Conservation (phyloP, 2,888 invertebrate genomes). For the Drosophila meridionalis region DNA sequence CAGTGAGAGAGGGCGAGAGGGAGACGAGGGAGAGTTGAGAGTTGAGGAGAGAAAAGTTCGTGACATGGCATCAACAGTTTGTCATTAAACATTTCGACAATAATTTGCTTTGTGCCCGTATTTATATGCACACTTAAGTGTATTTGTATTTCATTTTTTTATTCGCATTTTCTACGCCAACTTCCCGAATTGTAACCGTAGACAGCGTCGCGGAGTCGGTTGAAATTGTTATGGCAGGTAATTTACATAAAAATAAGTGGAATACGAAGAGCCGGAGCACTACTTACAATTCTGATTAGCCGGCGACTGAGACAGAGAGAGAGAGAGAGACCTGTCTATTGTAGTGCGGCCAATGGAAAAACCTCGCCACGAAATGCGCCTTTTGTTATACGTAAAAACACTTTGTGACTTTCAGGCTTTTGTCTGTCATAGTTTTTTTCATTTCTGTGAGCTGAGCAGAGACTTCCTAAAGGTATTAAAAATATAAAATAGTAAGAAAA, state of each 20-base stretch:
- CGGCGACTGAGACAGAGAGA: constrained; percentile 1
- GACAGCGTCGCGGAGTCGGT: constrained; percentile 31
- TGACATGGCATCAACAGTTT: constrained; percentile 85
- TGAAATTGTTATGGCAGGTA: constrained; percentile 76
- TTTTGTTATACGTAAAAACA: constrained; percentile 67
- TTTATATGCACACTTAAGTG: constrained; percentile 47
- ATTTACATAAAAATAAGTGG: constrained; percentile 77
- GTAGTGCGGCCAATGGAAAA: constrained; percentile 49
- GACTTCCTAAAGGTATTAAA: constrained; percentile 83
- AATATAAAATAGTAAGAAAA: constrained; percentile 38
- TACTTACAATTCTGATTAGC: constrained; percentile 79
- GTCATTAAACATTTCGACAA: constrained; percentile 85
- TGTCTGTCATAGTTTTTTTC: constrained; percentile 30
- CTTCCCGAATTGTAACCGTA: constrained; percentile 72
- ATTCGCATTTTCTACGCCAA: constrained; percentile 46
- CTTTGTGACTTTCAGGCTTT: constrained; percentile 58
- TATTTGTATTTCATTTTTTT: constrained; percentile 37
- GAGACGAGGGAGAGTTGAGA: background rate
- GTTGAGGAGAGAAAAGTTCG: constrained; percentile 71
- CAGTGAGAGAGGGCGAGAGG: too few species aligned
- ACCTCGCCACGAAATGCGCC: constrained; percentile 64
- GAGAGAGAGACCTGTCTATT: constrained; percentile 70
- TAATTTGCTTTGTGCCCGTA: constrained; percentile 81
- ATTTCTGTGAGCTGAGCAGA: constrained; percentile 26
- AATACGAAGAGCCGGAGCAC: constrained; percentile 50